Base-by-base conservation (phyloP, 30 jellyfish, hydroid and myxozoan species). In the Aurelia coerulea region DNA sequence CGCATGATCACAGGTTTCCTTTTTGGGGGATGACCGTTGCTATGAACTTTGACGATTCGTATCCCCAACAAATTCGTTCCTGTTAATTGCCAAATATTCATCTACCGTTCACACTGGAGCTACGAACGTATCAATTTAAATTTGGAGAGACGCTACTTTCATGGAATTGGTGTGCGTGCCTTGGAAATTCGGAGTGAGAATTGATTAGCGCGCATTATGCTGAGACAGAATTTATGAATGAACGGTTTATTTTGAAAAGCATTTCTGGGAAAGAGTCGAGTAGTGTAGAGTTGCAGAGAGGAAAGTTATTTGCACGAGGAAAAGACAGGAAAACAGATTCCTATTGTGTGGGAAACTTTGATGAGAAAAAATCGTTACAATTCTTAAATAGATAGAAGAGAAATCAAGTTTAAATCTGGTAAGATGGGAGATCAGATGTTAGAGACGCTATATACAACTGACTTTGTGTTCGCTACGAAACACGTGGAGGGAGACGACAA, bases 401-500 rank as follows among this genome's bases (percentile, higher is more conserved):
- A 60, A 60, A 60, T 60, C 35, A 46, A 46, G 15, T 7, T 46
- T 9, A 46, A 46, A 46, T 46, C 53, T 23, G 53, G 46, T 29
- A 65, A 34, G 59, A 88, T 88, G 96, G 85, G 88, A 17, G 96
- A 88, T 51, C 90, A 78, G 64, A 88, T 88, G 91, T 62, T 88
- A 60, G 91, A 88, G 52, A 88, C 96, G 5, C 77, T 88, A 34
- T 88, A 79, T 50, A 69, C 89, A 12, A 79, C 76, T 0, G 96
- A 88, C 32, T 75, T 88, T 63, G 56, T 76, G 87, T 64, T 79
- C 60, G 79, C 91, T 29, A 50, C 96, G 53, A 78, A 88, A 33
- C 96, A 88, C 96, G 96, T 88, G 96, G 96, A 73, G 63, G 81
- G 50, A 5, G 96, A 88, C 46, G 91, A 88, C 80, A 88, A 79